Percentiles rank a stretch among this genome's conserved stretches.
phyloP scores from a whole-genome alignment of 2,113 vertebrate species.

The Myotis brandtii region DNA sequence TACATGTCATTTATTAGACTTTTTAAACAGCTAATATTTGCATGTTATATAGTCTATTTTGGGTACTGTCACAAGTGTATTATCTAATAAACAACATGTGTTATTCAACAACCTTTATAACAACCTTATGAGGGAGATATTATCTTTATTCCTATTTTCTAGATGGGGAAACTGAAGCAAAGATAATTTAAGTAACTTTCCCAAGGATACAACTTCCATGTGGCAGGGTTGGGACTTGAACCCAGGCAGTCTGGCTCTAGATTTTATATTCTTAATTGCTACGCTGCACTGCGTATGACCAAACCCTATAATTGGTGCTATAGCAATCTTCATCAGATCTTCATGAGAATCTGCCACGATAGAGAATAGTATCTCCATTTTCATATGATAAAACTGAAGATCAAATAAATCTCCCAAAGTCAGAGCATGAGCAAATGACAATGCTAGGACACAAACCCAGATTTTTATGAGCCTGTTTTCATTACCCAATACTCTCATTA shows the following conservation, averaged over 20 bases:
- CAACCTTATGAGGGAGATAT: not conserved
- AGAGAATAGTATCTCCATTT: constrained; percentile 18
- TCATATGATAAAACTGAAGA: not conserved
- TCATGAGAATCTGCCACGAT: not conserved
- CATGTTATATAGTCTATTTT: not conserved
- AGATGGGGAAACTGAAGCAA: not conserved
- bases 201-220: not conserved
- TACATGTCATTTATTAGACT: not conserved
- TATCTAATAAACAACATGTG: not conserved
- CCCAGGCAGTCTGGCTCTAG: not conserved
- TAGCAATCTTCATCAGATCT: not conserved
- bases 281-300: not conserved
- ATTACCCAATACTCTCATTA: not conserved
- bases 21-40: not conserved
- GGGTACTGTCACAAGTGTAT: not conserved
- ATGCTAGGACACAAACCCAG: not conserved
- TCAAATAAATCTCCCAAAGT: constrained; percentile 28
- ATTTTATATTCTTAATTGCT: not conserved
- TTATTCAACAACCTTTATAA: not conserved
- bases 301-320: not conserved
- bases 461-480: constrained; percentile 7
- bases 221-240: not conserved
- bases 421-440: not conserved
- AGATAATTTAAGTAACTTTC: not conserved
- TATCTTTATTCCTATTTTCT: not conserved